phyloP scores from a whole-genome alignment of 2,888 invertebrate species.

The Malthinus seriepunctatus region DNA sequence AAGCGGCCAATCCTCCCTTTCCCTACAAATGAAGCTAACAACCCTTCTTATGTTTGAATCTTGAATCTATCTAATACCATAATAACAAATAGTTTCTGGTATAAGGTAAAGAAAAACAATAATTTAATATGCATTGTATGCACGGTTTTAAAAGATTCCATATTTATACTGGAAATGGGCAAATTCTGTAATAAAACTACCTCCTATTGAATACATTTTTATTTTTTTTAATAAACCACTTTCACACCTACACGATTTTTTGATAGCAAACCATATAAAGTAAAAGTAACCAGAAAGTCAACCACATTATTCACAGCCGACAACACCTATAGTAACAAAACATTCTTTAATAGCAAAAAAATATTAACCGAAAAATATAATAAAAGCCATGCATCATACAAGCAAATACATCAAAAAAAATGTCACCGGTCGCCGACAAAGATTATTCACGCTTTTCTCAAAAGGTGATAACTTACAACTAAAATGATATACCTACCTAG shows the following conservation, averaged over 20 bases:
- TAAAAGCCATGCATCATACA: conserved; percentile 27
- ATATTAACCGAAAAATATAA: conserved; percentile 33
- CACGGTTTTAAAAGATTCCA: no score
- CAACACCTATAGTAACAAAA: conserved; percentile 39
- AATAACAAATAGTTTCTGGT: no score
- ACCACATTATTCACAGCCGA: conserved; percentile 40
- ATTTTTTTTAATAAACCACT: conserved; percentile 37
- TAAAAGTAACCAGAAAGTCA: conserved; percentile 41
- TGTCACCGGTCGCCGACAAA: conserved; percentile 23
- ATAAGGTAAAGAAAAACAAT: no score
- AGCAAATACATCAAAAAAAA: conserved; percentile 29
- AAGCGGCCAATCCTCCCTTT: no score
- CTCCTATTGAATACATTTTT: conserved; percentile 17
- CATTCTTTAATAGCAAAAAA: conserved; percentile 36
- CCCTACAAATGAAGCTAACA: no score
- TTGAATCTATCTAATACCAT: no score
- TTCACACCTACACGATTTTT: conserved; percentile 41
- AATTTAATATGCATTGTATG: no score
- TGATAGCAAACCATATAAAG: conserved; percentile 33
- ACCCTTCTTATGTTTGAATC: no score
- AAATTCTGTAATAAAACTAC: conserved; percentile 1
- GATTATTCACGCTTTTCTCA: conserved; percentile 5
- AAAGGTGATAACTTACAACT: conserved; percentile 8
- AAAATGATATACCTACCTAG: conserved; percentile 3
- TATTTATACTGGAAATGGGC: no score